A percentile compares a stretch with the other conserved stretches of the same genome.
These are phyloP conservation scores for Parasteatoda tepidariorum DNA, from an alignment of 1,140 invertebrate genomes.

Conservation along the genomic window DNA sequence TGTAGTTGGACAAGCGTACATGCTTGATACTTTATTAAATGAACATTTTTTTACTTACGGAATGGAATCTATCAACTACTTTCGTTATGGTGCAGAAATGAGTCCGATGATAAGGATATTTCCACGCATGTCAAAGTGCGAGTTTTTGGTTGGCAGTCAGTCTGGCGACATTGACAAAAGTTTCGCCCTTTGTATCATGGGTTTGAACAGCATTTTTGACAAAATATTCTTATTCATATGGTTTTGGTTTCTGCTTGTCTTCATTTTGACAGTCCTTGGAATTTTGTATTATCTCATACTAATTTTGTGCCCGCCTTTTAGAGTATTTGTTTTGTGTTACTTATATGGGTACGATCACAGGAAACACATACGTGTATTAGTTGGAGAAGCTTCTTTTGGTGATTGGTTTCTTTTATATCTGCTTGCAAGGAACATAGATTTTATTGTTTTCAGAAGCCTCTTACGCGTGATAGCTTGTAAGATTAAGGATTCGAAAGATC, in stretches of 20 bases:
- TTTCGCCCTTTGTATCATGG: slow-evolving; percentile 87
- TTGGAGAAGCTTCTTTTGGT: slow-evolving; percentile 42
- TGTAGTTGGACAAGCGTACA: slow-evolving; percentile 70
- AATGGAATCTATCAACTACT: no score
- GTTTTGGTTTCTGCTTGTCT: slow-evolving; percentile 88
- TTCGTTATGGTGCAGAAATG: no score
- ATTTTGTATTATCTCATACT: slow-evolving; percentile 84
- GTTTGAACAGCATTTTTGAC: slow-evolving; percentile 88
- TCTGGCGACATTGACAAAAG: slow-evolving; percentile 82
- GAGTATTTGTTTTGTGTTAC: slow-evolving; percentile 8
- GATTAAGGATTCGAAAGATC: no score
- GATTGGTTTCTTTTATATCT: slow-evolving; percentile 64
- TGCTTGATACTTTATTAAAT: slow-evolving; percentile 96
- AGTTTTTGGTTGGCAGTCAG: slow-evolving; percentile 38
- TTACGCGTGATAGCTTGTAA: no score
- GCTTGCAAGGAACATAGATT: slow-evolving; percentile 62
- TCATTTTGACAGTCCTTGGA: slow-evolving; percentile 77
- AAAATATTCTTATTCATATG: slow-evolving; percentile 91
- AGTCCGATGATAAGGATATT: slow-evolving; percentile 80
- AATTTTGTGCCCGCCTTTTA: slow-evolving; percentile 70
- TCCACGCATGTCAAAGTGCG: slow-evolving; percentile 83
- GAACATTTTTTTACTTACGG: slow-evolving; percentile 95
- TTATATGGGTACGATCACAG: not conserved
- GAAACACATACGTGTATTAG: not conserved
- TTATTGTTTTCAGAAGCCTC: slow-evolving; percentile 59